These are phyloP conservation scores for Ctenomys sociabilis DNA, from an alignment of 2,113 vertebrate species.

Conservation along the genomic window DNA sequence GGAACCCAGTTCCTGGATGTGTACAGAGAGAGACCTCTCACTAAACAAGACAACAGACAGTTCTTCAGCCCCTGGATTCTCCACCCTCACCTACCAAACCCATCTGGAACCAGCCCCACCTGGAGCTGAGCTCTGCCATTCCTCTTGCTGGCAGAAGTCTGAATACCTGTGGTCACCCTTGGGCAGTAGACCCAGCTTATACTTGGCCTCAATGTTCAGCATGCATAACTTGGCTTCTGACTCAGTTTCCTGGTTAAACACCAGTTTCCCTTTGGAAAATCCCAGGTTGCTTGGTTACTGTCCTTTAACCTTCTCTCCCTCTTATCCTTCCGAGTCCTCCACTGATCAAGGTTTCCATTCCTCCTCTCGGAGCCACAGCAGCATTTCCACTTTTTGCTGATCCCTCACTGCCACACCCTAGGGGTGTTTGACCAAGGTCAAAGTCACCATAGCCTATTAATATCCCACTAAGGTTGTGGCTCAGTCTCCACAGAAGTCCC, in stretches of 20 bases:
- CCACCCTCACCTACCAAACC: background rate
- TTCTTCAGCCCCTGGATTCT: background rate
- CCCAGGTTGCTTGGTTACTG: background rate
- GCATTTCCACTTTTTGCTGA: background rate
- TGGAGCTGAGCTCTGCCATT: background rate
- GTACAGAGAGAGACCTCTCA: background rate
- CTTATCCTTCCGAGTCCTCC: background rate
- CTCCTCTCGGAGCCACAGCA: background rate
- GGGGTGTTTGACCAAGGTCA: background rate
- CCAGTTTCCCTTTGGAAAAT: background rate
- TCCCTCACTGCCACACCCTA: background rate
- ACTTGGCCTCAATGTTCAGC: background rate
- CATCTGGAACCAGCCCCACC: background rate
- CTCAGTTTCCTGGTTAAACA: background rate
- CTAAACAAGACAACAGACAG: background rate
- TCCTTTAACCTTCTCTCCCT: background rate
- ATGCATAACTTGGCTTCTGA: background rate
- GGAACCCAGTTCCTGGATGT: background rate
- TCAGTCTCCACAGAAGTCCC: background rate
- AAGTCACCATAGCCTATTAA: background rate
- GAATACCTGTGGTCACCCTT: background rate
- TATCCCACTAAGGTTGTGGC: background rate
- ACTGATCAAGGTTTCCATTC: background rate
- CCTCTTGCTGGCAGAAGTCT: background rate
- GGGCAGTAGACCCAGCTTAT: background rate